A percentile compares a stretch with the other conserved stretches of the same genome.
phyloP scores from a whole-genome alignment of 2,797 vertebrate genomes.

The Strix occidentalis region DNA sequence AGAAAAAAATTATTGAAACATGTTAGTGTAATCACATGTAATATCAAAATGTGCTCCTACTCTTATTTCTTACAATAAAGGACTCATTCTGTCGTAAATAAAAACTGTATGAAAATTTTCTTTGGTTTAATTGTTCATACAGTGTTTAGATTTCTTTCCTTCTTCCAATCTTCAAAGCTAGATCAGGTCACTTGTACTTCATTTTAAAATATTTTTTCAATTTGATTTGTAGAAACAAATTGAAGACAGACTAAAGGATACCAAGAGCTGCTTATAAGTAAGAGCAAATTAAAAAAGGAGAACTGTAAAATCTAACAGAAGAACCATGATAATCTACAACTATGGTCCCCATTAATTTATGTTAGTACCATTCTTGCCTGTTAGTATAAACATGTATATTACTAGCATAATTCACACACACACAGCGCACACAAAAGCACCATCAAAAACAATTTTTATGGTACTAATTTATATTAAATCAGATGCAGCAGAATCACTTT shows the following conservation, averaged over 20 bases:
- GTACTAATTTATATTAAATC: background rate
- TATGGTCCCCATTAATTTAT: background rate
- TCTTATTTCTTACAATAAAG: background rate
- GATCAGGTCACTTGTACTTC: background rate
- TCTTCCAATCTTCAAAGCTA: background rate
- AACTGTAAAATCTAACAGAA: background rate
- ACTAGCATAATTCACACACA: background rate
- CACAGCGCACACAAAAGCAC: background rate
- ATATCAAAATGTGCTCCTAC: background rate
- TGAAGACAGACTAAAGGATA: background rate
- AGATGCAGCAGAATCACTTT: background rate
- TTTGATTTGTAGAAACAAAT: background rate
- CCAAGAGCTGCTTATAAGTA: background rate
- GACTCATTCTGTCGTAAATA: background rate
- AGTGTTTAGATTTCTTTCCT: background rate
- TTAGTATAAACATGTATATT: background rate
- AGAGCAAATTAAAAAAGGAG: background rate
- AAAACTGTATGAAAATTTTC: background rate
- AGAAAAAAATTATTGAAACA: background rate
- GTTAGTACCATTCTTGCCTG: background rate
- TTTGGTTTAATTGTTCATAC: background rate
- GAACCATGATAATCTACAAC: rapidly evolving
- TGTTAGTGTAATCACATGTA: background rate
- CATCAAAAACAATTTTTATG: background rate
- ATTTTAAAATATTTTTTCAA: background rate